A percentile compares a stretch with the other conserved stretches of the same genome.
These are phyloP conservation scores for Leucophenga varia DNA, from an alignment of 1,140 invertebrate species.

Conservation along the genomic window DNA sequence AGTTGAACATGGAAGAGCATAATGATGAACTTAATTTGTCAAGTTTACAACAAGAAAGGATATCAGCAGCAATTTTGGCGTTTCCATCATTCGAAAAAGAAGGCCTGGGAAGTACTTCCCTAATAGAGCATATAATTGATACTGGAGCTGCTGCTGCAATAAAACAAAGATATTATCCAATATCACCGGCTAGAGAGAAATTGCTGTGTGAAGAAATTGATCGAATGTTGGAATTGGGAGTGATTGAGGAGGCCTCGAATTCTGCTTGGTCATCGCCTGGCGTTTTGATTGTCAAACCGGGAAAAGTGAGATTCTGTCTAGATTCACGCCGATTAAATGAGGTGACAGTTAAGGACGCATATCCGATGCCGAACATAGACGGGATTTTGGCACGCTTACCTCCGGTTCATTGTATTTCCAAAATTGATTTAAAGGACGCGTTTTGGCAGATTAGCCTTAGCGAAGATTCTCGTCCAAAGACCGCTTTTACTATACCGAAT, in stretches of 20 bases:
- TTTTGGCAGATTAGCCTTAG: too few relatives aligned
- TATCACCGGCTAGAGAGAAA: conserved; percentile 23
- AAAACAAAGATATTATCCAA: conserved; percentile 27
- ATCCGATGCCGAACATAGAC: background rate
- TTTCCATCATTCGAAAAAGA: background rate
- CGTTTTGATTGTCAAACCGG: conserved; percentile 2
- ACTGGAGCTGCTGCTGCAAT: too few relatives aligned
- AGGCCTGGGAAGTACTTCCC: background rate
- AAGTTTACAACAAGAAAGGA: too few relatives aligned
- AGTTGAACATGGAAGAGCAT: background rate
- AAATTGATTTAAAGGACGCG: too few relatives aligned
- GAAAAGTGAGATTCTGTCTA: background rate
- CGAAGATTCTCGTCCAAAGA: background rate
- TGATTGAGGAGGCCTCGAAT: conserved; percentile 22
- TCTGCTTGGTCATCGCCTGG: conserved; percentile 11
- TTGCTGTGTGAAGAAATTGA: conserved; percentile 23
- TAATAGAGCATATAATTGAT: background rate
- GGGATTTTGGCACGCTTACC: background rate
- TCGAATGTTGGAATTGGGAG: too few relatives aligned
- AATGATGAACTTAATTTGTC: too few relatives aligned
- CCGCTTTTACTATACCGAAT: background rate
- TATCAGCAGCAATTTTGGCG: too few relatives aligned
- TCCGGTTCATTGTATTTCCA: background rate
- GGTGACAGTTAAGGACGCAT: background rate
- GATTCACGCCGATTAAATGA: background rate